phyloP scores from a whole-genome alignment of 1,140 invertebrate species.

The Apis florea region DNA sequence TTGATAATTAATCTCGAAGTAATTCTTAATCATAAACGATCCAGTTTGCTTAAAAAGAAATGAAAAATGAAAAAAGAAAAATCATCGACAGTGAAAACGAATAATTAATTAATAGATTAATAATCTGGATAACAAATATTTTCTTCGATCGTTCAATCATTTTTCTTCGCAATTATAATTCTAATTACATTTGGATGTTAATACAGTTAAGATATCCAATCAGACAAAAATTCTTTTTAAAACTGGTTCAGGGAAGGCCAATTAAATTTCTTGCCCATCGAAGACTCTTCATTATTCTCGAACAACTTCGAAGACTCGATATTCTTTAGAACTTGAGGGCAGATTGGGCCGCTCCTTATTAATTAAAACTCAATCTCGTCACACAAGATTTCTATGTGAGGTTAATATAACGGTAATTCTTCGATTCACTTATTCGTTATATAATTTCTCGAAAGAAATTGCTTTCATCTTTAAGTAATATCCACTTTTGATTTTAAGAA shows the following conservation, averaged over 20 bases:
- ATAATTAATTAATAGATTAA: not conserved
- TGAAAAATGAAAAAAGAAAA: no score
- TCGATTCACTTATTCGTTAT: not conserved
- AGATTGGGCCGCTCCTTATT: conserved; percentile 5
- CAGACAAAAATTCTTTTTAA: not conserved
- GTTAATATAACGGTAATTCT: not conserved
- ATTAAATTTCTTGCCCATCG: conserved; percentile 19
- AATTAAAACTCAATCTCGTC: conserved; percentile 30
- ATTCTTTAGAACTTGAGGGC: conserved; percentile 3
- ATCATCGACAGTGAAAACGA: no score
- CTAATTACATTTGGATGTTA: not conserved
- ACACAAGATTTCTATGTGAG: not conserved
- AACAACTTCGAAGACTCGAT: conserved; percentile 3
- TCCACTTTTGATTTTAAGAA: no score
- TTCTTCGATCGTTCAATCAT: no score
- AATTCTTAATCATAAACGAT: no score
- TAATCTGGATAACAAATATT: not conserved
- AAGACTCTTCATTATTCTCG: conserved; percentile 7
- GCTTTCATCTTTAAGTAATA: no score
- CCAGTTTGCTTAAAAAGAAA: no score
- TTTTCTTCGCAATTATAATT: not conserved
- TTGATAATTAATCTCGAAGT: no score
- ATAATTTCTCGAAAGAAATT: not conserved
- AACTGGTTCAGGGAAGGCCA: not conserved
- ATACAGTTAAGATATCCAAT: not conserved